Percentiles rank a stretch among this genome's conserved stretches.
phyloP scores from a whole-genome alignment of 1,140 invertebrate species.

The Lepidotrigona ventralis region DNA sequence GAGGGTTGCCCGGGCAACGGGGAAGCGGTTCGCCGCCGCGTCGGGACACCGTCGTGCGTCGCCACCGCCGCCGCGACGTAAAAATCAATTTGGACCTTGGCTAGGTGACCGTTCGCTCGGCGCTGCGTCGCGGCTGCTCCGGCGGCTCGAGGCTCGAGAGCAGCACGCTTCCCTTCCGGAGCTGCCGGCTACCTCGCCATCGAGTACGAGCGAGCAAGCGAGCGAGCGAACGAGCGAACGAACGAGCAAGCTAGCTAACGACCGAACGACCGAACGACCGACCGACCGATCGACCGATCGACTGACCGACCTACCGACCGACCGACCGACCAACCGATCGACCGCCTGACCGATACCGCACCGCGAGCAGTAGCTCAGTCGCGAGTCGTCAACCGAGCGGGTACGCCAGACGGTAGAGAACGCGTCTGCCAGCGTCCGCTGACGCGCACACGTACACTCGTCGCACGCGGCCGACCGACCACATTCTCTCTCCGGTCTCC shows the following conservation, averaged over 20 bases:
- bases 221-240: constrained; percentile 18
- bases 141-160: constrained; percentile 52
- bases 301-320: constrained; percentile 25
- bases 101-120: constrained; percentile 72
- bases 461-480: neutral
- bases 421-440: constrained; percentile 45
- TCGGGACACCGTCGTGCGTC: constrained; percentile 73
- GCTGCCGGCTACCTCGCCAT: constrained; percentile 53
- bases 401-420: constrained; percentile 55
- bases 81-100: constrained; percentile 80
- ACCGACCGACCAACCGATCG: constrained; percentile 12
- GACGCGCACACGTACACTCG: constrained; percentile 44
- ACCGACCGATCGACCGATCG: constrained; percentile 12
- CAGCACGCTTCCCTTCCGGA: constrained; percentile 61
- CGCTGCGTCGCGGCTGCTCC: constrained; percentile 65
- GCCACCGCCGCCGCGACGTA: constrained; percentile 75
- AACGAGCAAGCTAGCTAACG: constrained; percentile 33
- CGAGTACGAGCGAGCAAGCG: constrained; percentile 23
- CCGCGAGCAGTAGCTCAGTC: constrained; percentile 63
- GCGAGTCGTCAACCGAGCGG: constrained; percentile 76
- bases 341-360: constrained; percentile 25
- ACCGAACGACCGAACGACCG: constrained; percentile 30
- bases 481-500: neutral
- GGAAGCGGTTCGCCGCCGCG: constrained; percentile 68
- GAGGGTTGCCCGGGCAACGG: constrained; percentile 76